Evolutionary conservation across 30 jellyfish, hydroid and myxozoan genomes (phyloP), one percentile per base, ranked within the genome.

Genomic region (Aurelia sp.): DNA sequence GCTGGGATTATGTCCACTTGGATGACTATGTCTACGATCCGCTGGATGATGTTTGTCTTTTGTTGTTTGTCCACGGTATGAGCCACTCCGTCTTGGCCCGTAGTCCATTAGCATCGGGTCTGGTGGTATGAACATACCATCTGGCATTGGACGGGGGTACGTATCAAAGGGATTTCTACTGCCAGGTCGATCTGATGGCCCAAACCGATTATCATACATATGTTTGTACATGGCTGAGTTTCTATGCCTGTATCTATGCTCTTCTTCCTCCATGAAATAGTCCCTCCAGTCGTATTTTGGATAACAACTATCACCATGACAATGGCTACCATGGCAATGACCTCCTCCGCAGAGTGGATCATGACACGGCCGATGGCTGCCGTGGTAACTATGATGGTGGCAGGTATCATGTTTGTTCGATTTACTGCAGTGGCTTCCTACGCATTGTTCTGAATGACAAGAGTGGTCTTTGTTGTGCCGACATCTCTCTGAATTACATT

Each of bases 301-400:
- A 60, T 74, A 82, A 48, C 92, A 81, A 10, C 66, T 27, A 76
- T 76, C 87, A 37, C 81, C 73, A 59, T 81, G 91, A 52, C 91
- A 82, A 70, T 65, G 92, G 76, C 73, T 55, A 48, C 83, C 76
- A 81, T 81, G 91, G 76, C 91, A 82, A 57, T 71, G 92, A 22
- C 64, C 27, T 22, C 78, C 72, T 18, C 87, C 62, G 74, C 87
- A 76, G 22, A 30, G 20, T 23, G 71, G 92, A 62, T 63, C 81
- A 53, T 81, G 90, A 22, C 90, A 53, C 47, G 51, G 75, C 60
- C 76, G 30, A 20, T 51, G 67, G 40, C 81, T 58, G 20, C 27
- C 77, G 40, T 70, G 92, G 55, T 71, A 33, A 41, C 72, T 30
- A 61, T 68, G 64, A 11, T 81, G 90, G 41, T 81, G 90, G 58